Conservation (phyloP, 2,113 vertebrate species). For the Trematomus loennbergii region DNA sequence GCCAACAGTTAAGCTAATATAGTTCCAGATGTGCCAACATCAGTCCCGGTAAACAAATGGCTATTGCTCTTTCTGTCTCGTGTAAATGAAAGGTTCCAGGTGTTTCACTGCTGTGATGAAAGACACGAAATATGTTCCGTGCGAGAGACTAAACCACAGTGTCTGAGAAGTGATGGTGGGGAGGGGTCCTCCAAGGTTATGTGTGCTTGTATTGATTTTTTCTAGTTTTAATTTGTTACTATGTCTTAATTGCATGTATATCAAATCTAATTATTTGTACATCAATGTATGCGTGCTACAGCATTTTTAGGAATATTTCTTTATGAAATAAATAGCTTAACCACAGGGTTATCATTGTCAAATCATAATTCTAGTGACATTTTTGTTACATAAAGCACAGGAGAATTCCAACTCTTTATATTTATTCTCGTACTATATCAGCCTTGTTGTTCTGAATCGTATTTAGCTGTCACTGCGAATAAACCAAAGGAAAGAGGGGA, state of each 20-base stretch:
- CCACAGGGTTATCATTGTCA: not conserved
- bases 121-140: not conserved
- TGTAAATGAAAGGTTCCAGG: slow-evolving; percentile 50
- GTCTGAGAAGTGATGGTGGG: slow-evolving; percentile 39
- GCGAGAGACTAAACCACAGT: slow-evolving; percentile 44
- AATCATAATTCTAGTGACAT: not conserved
- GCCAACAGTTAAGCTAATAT: slow-evolving; percentile 22
- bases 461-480: slow-evolving; percentile 21
- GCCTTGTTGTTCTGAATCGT: slow-evolving; percentile 14
- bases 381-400: slow-evolving; percentile 7
- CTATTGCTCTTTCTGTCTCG: slow-evolving; percentile 34
- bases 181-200: slow-evolving; percentile 25
- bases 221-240: no score
- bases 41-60: slow-evolving; percentile 44
- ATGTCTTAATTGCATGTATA: not conserved
- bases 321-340: not conserved
- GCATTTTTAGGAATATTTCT: not conserved
- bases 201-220: not conserved
- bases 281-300: not conserved
- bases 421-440: not conserved
- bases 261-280: not conserved
- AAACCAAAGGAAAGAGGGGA: slow-evolving; percentile 23
- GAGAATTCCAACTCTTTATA: not conserved
- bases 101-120: slow-evolving; percentile 40
- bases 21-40: slow-evolving; percentile 36